phyloP scores from a whole-genome alignment of 2,113 vertebrate species.

The Alethe diademata region DNA sequence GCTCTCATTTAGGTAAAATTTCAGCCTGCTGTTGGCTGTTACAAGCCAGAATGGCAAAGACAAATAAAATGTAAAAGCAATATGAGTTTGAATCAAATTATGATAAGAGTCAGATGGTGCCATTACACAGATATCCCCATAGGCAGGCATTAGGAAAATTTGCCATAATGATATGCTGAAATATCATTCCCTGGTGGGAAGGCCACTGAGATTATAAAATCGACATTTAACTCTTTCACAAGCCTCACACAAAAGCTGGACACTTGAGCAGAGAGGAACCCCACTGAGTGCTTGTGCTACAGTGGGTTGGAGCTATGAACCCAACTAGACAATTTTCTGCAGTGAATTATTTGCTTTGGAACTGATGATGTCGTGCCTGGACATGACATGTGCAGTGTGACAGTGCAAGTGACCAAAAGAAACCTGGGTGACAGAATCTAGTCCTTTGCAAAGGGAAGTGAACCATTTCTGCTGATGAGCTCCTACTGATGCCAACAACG shows the following conservation, averaged over 20 bases:
- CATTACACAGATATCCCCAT: slow-evolving; percentile 67
- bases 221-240: slow-evolving; percentile 53
- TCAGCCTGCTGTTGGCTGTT: slow-evolving; percentile 75
- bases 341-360: background rate
- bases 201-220: slow-evolving; percentile 27
- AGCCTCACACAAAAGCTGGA: background rate
- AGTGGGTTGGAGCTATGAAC: accelerated
- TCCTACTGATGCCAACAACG: background rate
- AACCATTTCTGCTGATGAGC: background rate
- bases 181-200: slow-evolving; percentile 52
- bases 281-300: accelerated
- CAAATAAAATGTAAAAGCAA: slow-evolving; percentile 75
- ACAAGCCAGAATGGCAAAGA: slow-evolving; percentile 72
- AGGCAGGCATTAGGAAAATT: slow-evolving; percentile 72
- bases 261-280: background rate
- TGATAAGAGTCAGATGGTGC: slow-evolving; percentile 76
- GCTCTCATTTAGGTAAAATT: slow-evolving; percentile 76
- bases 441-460: background rate
- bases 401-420: background rate
- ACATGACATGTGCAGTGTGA: accelerated
- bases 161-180: slow-evolving; percentile 57
- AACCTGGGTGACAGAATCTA: background rate
- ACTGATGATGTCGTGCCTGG: background rate
- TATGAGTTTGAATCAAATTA: slow-evolving; percentile 78
- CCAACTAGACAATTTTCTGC: background rate